phyloP scores from a whole-genome alignment of 2,888 invertebrate species.

The Leptopilina myrica region DNA sequence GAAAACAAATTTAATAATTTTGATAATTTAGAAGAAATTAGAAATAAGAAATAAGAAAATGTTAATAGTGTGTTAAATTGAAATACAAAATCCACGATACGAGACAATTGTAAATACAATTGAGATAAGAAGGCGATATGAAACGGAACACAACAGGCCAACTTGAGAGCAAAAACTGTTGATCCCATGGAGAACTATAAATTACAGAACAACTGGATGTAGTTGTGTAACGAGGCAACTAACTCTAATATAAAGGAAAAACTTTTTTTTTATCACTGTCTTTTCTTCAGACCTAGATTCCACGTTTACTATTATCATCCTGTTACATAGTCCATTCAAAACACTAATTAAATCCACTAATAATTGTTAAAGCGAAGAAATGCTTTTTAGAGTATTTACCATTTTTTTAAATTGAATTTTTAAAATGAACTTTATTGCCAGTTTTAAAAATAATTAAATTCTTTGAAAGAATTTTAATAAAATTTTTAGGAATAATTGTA shows the following conservation, averaged over 20 bases:
- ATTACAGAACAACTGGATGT: conserved; percentile 22
- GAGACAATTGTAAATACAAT: conserved; percentile 2
- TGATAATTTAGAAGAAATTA: too few relatives aligned
- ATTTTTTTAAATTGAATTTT: too few relatives aligned
- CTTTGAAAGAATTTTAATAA: too few relatives aligned
- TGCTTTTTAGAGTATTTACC: not conserved
- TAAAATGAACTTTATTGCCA: too few relatives aligned
- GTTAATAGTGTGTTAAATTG: not conserved
- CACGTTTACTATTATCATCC: conserved; percentile 7
- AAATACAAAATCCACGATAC: not conserved
- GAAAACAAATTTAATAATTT: too few relatives aligned
- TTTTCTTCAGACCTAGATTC: conserved; percentile 21
- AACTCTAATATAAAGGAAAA: conserved; percentile 14
- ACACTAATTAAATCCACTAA: not conserved
- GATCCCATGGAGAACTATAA: conserved; percentile 16
- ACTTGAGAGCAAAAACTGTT: conserved; percentile 7
- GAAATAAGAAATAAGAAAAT: too few relatives aligned
- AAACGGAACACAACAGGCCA: not conserved
- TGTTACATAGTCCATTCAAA: conserved; percentile 17
- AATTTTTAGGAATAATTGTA: too few relatives aligned
- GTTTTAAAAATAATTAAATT: too few relatives aligned
- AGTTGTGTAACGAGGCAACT: conserved; percentile 14
- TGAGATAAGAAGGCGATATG: conserved; percentile 13
- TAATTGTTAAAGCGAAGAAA: too few relatives aligned
- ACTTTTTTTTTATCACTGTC: not conserved